Evolutionary conservation across 2,113 vertebrate genomes (phyloP).

Genomic region (Misgurnus anguillicaudatus): DNA sequence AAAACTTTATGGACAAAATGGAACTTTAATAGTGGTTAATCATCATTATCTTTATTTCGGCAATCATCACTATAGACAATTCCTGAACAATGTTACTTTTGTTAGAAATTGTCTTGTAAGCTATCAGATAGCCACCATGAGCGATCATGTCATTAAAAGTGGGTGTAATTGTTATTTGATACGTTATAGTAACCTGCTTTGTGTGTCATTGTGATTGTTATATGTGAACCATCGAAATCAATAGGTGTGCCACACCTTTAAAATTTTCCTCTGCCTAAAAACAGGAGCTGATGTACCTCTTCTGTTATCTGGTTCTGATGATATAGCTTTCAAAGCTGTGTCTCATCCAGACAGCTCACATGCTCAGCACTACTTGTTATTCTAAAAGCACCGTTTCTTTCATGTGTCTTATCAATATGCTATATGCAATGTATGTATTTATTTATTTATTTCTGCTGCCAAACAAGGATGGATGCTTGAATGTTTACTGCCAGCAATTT

Average conservation of each 20-base stretch:
- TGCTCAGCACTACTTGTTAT: not conserved
- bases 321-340: not conserved
- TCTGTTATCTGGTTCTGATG: slow-evolving; percentile 14
- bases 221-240: not conserved
- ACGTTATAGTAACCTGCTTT: slow-evolving; percentile 32
- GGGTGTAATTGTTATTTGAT: slow-evolving; percentile 31
- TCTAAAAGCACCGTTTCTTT: slow-evolving; percentile 1
- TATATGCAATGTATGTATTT: not conserved
- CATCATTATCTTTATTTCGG: slow-evolving; percentile 33
- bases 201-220: slow-evolving; percentile 21
- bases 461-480: not conserved
- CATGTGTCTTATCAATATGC: not conserved
- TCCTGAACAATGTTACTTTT: slow-evolving; percentile 20
- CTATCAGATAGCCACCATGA: slow-evolving; percentile 28
- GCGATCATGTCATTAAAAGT: slow-evolving; percentile 41
- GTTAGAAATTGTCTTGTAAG: slow-evolving; percentile 29
- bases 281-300: slow-evolving; percentile 9
- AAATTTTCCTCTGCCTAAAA: slow-evolving; percentile 6
- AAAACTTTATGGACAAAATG: not conserved
- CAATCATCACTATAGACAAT: slow-evolving; percentile 22
- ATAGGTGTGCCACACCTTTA: not conserved
- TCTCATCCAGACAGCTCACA: not conserved
- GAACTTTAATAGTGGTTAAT: not conserved
- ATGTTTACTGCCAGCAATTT: not conserved
- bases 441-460: not conserved